Base-by-base conservation (phyloP, 2,888 invertebrate species). In the Aleiodes leptofemur region DNA sequence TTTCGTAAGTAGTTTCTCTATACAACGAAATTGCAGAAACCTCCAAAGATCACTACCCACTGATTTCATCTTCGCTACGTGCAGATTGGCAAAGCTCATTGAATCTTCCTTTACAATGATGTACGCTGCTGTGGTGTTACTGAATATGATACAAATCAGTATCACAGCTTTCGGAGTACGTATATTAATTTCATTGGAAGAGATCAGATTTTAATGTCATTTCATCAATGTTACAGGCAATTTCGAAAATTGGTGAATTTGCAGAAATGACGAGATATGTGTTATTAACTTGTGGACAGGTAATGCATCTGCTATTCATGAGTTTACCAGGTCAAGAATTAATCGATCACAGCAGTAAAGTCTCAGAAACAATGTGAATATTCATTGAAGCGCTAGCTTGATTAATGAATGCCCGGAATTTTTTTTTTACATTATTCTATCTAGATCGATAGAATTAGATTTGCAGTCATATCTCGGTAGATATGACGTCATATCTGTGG, bases 251-350 rank as follows among this genome's bases (percentile, higher is more conserved):
- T 8, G 14, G 43, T 51, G 71, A 72, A 14, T 14, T n/a, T 8
- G 4, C 29, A 11, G 71, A 72, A 59, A 29, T 16, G 11, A 3
- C 50, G 7, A 61, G 71, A 34, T 72, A 48, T 59, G 71, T 50
- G 13, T 57, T 31, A 4, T 72, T 48, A n/a, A 29, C 61, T 2
- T 57, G 57, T 14, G 71, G 50, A 1, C 71, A 72, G 51, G 50
- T 72, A 3, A 48, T 72, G 14, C 71, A 72, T 51, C 31, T 72
- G 23, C 59, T 48, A 9, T 72, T 72, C 14, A 50, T 72, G 16
- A 72, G 71, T 16, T 51, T 16, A 23, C 71, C 71, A 0, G 71
- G 50, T 3, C 71, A 72, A 16, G 59, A 50, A 23, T 50, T 72
- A 11, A 50, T 72, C 16, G 71, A 72, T 13, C 48, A 72, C 14